Evolutionary conservation across 1,140 invertebrate genomes (phyloP), one percentile per base, ranked within the genome.

Genomic region (Apocrypta bakeri): DNA sequence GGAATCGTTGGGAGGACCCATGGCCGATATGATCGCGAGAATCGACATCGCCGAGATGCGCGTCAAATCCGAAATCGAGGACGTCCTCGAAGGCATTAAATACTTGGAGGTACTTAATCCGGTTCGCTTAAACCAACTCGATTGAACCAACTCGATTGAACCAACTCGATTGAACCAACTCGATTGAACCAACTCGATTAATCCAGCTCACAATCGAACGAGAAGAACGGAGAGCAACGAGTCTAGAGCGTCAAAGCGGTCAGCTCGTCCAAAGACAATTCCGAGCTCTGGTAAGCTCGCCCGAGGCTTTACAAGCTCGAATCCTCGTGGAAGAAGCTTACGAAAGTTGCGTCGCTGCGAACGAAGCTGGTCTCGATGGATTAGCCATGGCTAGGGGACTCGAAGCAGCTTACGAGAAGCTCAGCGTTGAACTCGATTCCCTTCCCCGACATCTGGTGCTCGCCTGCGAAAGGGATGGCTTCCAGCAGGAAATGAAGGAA

Each of bases 311-410:
- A 9, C 93, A 93, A 83, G 85, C 95, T 71, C 92, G 93, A 85
- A 93, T 95, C 71, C 94, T 93, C 85, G 91, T 95, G 27, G 94
- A 95, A 86, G 94, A 94, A 77, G 92, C 95, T 14, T 96, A 95
- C 86, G 94, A 95, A 86, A 92, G 92, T 83, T 91, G 94, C 56
- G 92, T 95, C 80, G 93, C 88, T 76, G 90, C 90, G 83, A 95
- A 92, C 87, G 93, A 93, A 84, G 92, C 86, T 81, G 91, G 92
- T 81, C 90, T 93, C 72, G 93, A 90, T 84, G 4, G 64, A 4
- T 7, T 84, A 6, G 90, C 89, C 85, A 95, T 94, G 91, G 94
- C 95, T 93, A 93, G 92, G 86, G 91, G 93, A 75, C 92, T 95
- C 61, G 95, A 95, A 89, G 92, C 91, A 74, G 92, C 91, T 68